Conservation (phyloP, 1,140 invertebrate genomes). For the Conopomorpha cramerella region DNA sequence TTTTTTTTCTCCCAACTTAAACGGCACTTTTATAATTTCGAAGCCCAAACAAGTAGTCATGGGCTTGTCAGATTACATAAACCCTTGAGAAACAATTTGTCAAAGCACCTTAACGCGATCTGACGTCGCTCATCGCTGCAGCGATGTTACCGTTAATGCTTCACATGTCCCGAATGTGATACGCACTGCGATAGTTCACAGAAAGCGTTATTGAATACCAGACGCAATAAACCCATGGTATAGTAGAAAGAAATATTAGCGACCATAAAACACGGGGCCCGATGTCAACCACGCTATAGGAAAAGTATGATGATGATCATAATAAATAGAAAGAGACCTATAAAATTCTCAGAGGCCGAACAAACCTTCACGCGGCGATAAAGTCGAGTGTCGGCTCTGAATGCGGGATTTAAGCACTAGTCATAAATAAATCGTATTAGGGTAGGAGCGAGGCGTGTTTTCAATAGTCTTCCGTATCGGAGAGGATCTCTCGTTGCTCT, state of each 20-base stretch:
- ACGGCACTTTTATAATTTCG: conserved; percentile 43
- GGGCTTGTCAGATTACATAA: conserved; percentile 36
- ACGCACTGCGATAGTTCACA: too few species aligned
- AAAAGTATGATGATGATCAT: conserved; percentile 25
- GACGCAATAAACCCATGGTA: conserved; percentile 26
- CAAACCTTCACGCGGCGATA: conserved; percentile 17
- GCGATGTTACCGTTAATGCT: not conserved
- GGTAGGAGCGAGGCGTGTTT: conserved; percentile 27
- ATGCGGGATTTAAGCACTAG: conserved; percentile 23
- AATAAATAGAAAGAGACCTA: conserved; percentile 33
- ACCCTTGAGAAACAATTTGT: conserved; percentile 29
- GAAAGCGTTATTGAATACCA: conserved; percentile 22
- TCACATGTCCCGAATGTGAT: not conserved
- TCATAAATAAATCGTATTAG: conserved; percentile 53
- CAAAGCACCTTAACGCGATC: conserved; percentile 16
- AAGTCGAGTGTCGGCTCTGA: too few species aligned
- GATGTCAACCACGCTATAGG: conserved; percentile 32
- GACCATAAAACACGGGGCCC: conserved; percentile 33
- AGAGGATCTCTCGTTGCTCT: conserved; percentile 22
- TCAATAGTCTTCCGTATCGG: conserved; percentile 28
- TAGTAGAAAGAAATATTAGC: conserved; percentile 41
- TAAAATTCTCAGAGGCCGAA: conserved; percentile 30
- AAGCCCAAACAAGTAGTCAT: conserved; percentile 39
- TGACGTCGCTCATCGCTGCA: conserved; percentile 10
- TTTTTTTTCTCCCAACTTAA: conserved; percentile 37